Base-by-base conservation (phyloP, 2,888 invertebrate genomes). In the Carpatolechia fugitivella region DNA sequence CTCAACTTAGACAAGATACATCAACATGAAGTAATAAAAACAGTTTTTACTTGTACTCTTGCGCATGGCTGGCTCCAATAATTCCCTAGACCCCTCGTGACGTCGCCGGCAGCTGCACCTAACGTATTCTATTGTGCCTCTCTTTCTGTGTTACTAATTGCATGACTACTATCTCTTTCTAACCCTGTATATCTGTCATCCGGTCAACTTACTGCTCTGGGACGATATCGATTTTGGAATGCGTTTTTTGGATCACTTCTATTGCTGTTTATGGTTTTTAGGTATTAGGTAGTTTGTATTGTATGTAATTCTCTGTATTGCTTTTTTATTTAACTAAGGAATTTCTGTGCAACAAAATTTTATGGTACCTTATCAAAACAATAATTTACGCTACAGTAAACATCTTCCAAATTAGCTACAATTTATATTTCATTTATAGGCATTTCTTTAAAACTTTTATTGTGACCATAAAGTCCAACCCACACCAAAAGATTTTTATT, bases 21-120 rank as follows among this genome's bases (percentile, higher is more conserved):
- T 44, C 44, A 44, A 44, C 44, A 44, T 44, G 29, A 44, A 44
- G 44, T 29, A 44, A 44, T 24, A 44, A 44, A 74, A 67, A 72
- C 54, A 72, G 68, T 76, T 75, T 72, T 76, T 69, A 61, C 72
- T 76, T 69, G 60, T 72, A 66, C 66, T 69, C 62, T 61, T 69
- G 71, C 75, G 76, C 75, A 83, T 73, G 85, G 77, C 81, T 79
- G 80, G 70, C 71, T 79, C 80, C 81, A 80, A 80, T 78, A 74
- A 76, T 77, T 74, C 83, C 76, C 79, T 84, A 81, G 81, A 73
- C 79, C 78, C 82, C 80, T 75, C 70, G 78, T 87, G 88, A 89
- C 87, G 88, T 85, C 71, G 11, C 63, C 76, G 87, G 78, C 89
- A 89, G 89, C 89, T 90, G 89, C 89, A 82, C 67, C 84, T 76